Conservation (phyloP, 2,797 vertebrate genomes). For the Halcyon chelicuti region DNA sequence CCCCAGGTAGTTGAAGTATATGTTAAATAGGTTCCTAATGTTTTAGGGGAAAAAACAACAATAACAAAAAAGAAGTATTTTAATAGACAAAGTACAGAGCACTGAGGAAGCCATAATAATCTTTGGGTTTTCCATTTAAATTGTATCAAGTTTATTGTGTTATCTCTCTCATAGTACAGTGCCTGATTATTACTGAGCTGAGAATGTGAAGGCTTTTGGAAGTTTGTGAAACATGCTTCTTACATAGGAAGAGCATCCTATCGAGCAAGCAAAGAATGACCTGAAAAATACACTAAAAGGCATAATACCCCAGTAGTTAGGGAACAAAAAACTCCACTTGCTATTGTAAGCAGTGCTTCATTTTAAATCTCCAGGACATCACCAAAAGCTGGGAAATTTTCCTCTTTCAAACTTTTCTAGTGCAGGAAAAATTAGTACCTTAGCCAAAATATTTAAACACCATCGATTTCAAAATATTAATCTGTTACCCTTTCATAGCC, state of each 20-base stretch:
- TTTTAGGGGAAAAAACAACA: neutral
- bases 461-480: neutral
- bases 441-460: conserved; percentile 25
- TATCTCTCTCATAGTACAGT: neutral
- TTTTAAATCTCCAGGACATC: neutral
- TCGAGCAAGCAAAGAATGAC: neutral
- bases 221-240: neutral
- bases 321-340: rapidly evolving
- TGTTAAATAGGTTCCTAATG: neutral
- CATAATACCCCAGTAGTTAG: neutral
- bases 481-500: neutral
- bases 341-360: neutral
- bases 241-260: neutral
- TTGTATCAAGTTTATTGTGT: neutral
- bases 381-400: neutral
- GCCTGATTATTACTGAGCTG: neutral
- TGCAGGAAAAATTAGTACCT: neutral
- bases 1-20: neutral
- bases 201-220: neutral
- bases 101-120: neutral
- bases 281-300: neutral
- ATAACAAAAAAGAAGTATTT: neutral
- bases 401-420: neutral
- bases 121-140: neutral
- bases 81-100: neutral